Base-by-base conservation (phyloP, 2,797 vertebrate species). In the Enoplosus armatus region DNA sequence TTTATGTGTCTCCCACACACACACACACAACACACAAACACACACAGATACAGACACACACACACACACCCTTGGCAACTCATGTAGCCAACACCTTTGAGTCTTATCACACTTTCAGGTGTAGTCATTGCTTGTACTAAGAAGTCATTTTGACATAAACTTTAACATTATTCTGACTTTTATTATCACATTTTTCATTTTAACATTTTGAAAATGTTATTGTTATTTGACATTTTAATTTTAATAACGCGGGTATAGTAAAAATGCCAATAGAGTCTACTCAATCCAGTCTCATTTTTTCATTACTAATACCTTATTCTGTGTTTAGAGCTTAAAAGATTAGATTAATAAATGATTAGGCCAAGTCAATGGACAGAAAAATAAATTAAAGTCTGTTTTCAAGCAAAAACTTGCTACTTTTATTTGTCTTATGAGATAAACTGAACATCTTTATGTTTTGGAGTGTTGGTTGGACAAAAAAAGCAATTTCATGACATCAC, bases 21-120 rank as follows among this genome's bases (percentile, higher is more conserved):
- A 53, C 48, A 64, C 41, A n/a, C 45, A 14, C 59, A 41, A 8
- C 51, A 37, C 55, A 51, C 35, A 24, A 43, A 72, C 47, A 72
- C 54, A 73, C n/a, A 5, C 37, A 58, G 6, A 63, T 33, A 26
- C 43, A 35, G 48, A 50, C 33, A 24, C 37, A 72, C 47, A 72
- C 54, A 73, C n/a, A 7, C 37, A 72, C 10, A n/a, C 29, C 31
- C 72, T 47, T 22, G 15, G 43, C 8, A 4, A 54, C 41, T 75
- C 50, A 61, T 51, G 10, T 12, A 27, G 65, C 39, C 55, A 48
- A 61, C 27, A 54, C 53, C 15, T 35, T 72, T 45, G 8, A 56
- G 33, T 83, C 61, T 48, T 69, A 72, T 85, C 65, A 61, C 65
- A 74, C 35, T 66, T 81, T 71, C 55, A 77, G 54, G 58, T 78